These are phyloP conservation scores for Microcebus griseorufus DNA, from an alignment of 2,113 vertebrate species.

Conservation along the genomic window DNA sequence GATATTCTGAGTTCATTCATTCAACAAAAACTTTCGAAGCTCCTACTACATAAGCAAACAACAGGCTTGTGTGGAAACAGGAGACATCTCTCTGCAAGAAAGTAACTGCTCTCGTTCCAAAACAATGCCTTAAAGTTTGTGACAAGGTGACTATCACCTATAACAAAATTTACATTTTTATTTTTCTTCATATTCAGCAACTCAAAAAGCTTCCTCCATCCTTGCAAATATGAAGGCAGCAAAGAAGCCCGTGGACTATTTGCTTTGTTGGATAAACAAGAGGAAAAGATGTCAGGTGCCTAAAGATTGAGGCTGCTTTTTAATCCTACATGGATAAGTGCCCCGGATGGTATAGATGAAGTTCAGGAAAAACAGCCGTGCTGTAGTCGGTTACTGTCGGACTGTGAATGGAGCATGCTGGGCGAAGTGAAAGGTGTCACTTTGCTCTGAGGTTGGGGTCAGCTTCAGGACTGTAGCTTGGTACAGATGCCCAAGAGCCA, in stretches of 20 bases:
- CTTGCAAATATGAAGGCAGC: neutral
- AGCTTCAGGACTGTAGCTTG: neutral
- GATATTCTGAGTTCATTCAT: neutral
- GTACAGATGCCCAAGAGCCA: neutral
- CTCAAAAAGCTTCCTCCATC: neutral
- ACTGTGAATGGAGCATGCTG: accelerated
- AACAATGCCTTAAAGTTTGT: neutral
- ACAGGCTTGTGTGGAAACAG: neutral
- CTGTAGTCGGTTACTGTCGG: accelerated
- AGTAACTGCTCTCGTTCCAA: neutral
- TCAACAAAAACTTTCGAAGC: neutral
- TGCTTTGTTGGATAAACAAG: neutral
- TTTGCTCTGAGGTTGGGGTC: neutral
- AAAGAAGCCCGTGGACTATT: neutral
- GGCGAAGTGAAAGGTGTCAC: accelerated
- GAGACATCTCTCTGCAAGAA: neutral
- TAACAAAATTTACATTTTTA: neutral
- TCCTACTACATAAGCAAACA: neutral
- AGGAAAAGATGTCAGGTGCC: neutral
- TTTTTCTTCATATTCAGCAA: neutral
- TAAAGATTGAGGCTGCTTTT: accelerated
- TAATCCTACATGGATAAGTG: neutral
- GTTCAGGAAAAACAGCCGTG: neutral
- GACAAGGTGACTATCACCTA: neutral
- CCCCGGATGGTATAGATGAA: accelerated